Base-by-base conservation (phyloP, 1,140 invertebrate species). In the Procambarus clarkii region DNA sequence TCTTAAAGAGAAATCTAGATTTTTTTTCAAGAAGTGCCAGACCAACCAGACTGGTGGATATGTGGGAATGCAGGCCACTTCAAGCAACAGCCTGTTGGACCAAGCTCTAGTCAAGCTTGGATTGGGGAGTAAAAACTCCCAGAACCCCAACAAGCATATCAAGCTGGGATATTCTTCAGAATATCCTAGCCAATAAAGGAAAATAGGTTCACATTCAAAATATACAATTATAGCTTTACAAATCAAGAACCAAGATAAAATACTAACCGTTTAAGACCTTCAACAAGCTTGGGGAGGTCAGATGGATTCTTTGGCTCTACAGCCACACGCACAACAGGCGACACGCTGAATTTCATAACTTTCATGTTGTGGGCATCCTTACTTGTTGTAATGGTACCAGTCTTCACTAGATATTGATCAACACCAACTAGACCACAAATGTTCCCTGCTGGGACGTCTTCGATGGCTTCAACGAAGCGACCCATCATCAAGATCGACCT, bases 401-500 rank as follows among this genome's bases (percentile, higher is more conserved):
- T 99, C 95, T 99, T 99, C 8, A 99, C 98, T 93, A 99, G 96
- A 95, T 98, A 99, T 95, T 99, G 99, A 96, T 99, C 99, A 91
- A 99, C 99, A 94, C 99, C 99, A 93, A 99, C 99, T 93, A 99
- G 96, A 96, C 99, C 99, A 95, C 98, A 99, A 95, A 99, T 99
- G 96, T 99, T 99, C 94, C 99, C 99, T 94, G 97, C 98, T 86
- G 99, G 99, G 92, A 99, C 98, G 96, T 99, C 98, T 95, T 99
- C 99, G 95, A 99, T 99, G 92, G 99, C 98, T 95, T 99, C 99
- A 81, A 98, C 98, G 94, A 99, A 99, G 96, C 99, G 98, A 93
- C 99, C 99, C 99, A 99, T 99, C 99, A 99, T 99, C 92, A 99
- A 96, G 94, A 99, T 99, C 54, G 99, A 99, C 96, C 98, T 97